These are phyloP conservation scores for Sebastes taczanowskii DNA, from an alignment of 2,797 vertebrate genomes.

Conservation along the genomic window DNA sequence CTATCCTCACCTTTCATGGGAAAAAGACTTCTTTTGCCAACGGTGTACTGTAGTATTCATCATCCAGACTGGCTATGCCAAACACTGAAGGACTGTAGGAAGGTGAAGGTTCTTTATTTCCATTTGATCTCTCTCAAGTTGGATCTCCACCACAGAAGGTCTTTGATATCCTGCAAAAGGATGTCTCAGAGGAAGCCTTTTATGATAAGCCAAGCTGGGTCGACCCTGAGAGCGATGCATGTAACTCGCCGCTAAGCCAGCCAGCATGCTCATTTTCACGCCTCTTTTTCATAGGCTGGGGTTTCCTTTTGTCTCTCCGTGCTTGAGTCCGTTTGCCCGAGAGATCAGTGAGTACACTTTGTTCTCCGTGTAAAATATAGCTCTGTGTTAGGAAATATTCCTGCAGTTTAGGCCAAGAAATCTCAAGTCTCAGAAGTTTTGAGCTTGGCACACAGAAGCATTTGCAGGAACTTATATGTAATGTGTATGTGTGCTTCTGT, in stretches of 20 bases:
- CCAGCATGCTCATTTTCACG: constrained; percentile 48
- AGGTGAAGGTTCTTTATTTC: constrained; percentile 62
- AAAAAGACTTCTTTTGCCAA: constrained; percentile 27
- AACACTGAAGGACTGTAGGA: constrained; percentile 37
- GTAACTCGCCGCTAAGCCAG: constrained; percentile 33
- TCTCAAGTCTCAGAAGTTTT: constrained; percentile 2
- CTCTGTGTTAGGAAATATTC: constrained; percentile 30
- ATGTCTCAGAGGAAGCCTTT: constrained; percentile 72
- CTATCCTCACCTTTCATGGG: constrained; percentile 44
- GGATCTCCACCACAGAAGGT: constrained; percentile 50
- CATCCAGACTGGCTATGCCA: constrained; percentile 27
- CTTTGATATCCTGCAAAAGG: constrained; percentile 69
- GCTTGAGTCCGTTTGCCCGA: constrained; percentile 12
- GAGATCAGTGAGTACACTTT: constrained; percentile 34
- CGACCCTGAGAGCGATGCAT: constrained; percentile 46
- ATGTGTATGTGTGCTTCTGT: not conserved
- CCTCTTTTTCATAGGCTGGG: constrained; percentile 54
- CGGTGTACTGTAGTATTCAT: constrained; percentile 25
- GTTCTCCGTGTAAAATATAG: constrained; percentile 39
- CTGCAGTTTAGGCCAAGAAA: constrained; percentile 24
- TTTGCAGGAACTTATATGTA: not conserved
- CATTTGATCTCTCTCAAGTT: constrained; percentile 63
- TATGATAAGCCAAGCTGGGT: constrained; percentile 62
- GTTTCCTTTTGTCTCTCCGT: constrained; percentile 54
- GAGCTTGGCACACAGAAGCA: not conserved